Base-by-base conservation (phyloP, 2,888 invertebrate genomes). In the Nezara viridula region DNA sequence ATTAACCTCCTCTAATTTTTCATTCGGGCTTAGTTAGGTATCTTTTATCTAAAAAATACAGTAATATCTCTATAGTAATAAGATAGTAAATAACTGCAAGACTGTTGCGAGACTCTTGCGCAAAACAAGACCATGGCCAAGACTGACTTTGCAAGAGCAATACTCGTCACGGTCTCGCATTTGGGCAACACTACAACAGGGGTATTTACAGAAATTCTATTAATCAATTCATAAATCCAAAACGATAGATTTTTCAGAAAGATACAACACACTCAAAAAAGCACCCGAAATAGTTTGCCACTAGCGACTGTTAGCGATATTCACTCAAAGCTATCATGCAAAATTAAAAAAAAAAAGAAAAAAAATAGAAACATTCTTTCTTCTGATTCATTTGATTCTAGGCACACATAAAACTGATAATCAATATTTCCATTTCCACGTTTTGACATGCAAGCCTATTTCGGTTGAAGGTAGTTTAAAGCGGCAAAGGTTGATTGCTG, bases 271-370 rank as follows among this genome's bases (percentile, higher is more conserved):
- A 19, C 37, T 37, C 5, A 7, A 73, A 2, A 73, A 37, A 37
- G 32, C 6, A 19, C 32, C 7, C 66, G 37, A 32, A 32, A 21
- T 37, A 73, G 19, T 3, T 19, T 66, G 32, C 21, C 32, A 37
- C 66, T 12, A 73, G n/a, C n/a, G n/a, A 73, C 37, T 73, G 37
- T 37, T 73, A 37, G 19, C 32, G 32, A 73, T 6, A 73, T 16
- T 32, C 66, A 73, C 66, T 73, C 66, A 73, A 73, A 73, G 66
- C 66, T 19, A 73, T 73, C 66, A 73, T 73, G 66, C 66, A 73
- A n/a, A n/a, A n/a, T n/a, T n/a, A n/a, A n/a, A n/a, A n/a, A n/a
- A n/a, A n/a, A n/a, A n/a, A 55, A 60, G 0, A 60, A n/a, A n/a
- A n/a, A n/a, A n/a, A n/a, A n/a, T n/a, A n/a, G n/a, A n/a, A n/a